Evolutionary conservation across 2,888 invertebrate species (phyloP).

Genomic region (Xiphydria camelus): DNA sequence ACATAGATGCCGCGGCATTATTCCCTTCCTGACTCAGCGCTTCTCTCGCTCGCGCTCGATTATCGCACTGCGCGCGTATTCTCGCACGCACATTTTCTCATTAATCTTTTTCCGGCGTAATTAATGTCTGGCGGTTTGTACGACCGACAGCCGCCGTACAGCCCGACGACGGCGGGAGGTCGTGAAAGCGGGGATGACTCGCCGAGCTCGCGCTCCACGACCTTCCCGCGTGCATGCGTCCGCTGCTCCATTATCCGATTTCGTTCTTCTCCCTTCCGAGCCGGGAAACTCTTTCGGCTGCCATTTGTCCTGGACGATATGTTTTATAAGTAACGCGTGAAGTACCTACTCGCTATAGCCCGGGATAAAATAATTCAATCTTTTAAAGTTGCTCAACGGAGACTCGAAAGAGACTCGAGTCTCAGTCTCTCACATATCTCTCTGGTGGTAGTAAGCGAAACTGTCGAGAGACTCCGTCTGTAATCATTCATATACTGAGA

Average conservation of each 20-base stretch:
- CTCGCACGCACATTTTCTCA: constrained; percentile 37
- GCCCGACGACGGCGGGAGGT: constrained; percentile 26
- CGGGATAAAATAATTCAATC: too few relatives aligned
- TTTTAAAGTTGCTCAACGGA: too few relatives aligned
- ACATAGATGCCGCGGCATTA: constrained; percentile 22
- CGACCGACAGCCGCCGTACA: constrained; percentile 26
- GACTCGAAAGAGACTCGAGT: too few relatives aligned
- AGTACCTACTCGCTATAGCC: too few relatives aligned
- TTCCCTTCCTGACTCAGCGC: constrained; percentile 35
- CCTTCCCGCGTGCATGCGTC: constrained; percentile 7
- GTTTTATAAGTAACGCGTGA: too few relatives aligned
- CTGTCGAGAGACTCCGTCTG: too few relatives aligned
- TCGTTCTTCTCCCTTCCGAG: background rate
- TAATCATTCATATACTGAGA: too few relatives aligned
- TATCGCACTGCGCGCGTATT: constrained; percentile 30
- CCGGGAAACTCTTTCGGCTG: too few relatives aligned
- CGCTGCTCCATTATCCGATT: constrained; percentile 8
- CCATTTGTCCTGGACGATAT: too few relatives aligned
- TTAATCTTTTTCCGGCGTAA: constrained; percentile 45
- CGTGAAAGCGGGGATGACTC: constrained; percentile 31
- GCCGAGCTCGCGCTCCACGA: constrained; percentile 9
- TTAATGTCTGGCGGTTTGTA: constrained; percentile 43
- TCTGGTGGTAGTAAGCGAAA: too few relatives aligned
- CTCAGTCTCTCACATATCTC: too few relatives aligned
- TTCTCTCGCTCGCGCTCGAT: constrained; percentile 36